Percentiles rank a stretch among this genome's conserved stretches.
Evolutionary conservation across 1,140 invertebrate genomes (phyloP).

Genomic region (Leptestheria dahalacensis): DNA sequence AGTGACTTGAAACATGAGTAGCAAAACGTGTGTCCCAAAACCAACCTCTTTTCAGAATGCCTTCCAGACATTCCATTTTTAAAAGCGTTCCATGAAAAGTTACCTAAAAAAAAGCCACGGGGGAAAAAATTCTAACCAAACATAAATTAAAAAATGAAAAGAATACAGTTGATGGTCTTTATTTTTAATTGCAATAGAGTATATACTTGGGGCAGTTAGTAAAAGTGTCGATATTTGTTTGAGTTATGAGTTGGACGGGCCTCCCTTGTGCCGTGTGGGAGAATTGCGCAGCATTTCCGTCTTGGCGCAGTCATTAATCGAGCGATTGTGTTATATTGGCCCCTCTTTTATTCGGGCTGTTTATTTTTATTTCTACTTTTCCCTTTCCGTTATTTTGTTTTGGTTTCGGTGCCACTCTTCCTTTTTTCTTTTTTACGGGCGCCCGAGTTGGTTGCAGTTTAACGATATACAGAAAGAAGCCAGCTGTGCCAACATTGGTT

Average conservation of each 20-base stretch:
- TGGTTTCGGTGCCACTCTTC: no score
- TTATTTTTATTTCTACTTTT: neutral
- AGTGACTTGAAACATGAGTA: neutral
- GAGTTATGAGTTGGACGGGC: neutral
- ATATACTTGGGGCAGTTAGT: no score
- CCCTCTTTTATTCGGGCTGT: no score
- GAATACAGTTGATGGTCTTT: no score
- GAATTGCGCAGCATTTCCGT: conserved; percentile 22
- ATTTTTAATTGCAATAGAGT: no score
- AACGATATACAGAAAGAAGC: neutral
- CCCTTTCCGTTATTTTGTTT: neutral
- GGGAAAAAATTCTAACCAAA: no score
- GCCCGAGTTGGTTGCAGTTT: neutral
- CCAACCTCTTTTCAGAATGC: neutral
- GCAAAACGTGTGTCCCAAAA: neutral
- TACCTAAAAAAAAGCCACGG: no score
- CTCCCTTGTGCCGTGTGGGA: neutral
- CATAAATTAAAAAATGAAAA: no score
- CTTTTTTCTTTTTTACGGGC: neutral
- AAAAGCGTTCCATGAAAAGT: no score
- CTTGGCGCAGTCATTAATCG: conserved; percentile 14
- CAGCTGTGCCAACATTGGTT: neutral
- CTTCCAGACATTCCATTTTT: no score
- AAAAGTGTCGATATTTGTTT: neutral
- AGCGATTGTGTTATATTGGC: neutral